Percentiles rank a stretch among this genome's conserved stretches.
Evolutionary conservation across 2,888 invertebrate genomes (phyloP).

Genomic region (Alitta virens): DNA sequence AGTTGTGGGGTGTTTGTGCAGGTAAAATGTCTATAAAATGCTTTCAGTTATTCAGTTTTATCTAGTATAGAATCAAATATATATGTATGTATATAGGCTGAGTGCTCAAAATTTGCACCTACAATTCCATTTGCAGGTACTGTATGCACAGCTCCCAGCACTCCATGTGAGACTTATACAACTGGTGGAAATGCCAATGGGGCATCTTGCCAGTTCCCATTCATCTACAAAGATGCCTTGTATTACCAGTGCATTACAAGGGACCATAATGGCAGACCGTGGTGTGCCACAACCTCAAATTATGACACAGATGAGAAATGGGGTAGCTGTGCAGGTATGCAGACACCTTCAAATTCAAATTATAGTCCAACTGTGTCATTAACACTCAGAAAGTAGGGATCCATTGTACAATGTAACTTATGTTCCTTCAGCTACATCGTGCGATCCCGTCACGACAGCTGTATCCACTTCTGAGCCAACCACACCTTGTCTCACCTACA

Average conservation of each 20-base stretch:
- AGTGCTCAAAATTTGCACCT: too few species aligned
- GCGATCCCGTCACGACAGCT: background rate
- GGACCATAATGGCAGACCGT: background rate
- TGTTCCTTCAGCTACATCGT: background rate
- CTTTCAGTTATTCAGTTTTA: too few species aligned
- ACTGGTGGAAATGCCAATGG: constrained; percentile 12
- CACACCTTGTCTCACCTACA: background rate
- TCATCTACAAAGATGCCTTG: constrained; percentile 4
- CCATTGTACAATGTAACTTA: too few species aligned
- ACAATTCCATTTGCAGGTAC: too few species aligned
- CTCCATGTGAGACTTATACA: background rate
- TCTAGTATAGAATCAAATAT: too few species aligned
- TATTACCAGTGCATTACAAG: background rate
- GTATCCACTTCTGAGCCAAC: background rate
- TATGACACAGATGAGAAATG: constrained; percentile 11
- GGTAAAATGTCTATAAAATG: too few species aligned
- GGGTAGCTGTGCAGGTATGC: constrained; percentile 8
- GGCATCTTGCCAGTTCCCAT: constrained; percentile 8
- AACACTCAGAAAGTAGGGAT: too few species aligned
- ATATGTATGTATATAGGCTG: too few species aligned
- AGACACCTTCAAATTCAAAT: too few species aligned
- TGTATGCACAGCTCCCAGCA: too few species aligned
- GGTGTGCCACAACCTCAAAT: constrained; percentile 13
- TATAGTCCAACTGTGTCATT: too few species aligned
- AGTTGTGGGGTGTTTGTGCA: background rate